Percentiles rank a stretch among this genome's conserved stretches.
Evolutionary conservation across 2,888 invertebrate genomes (phyloP).

Genomic region (Lapara coniferarum): DNA sequence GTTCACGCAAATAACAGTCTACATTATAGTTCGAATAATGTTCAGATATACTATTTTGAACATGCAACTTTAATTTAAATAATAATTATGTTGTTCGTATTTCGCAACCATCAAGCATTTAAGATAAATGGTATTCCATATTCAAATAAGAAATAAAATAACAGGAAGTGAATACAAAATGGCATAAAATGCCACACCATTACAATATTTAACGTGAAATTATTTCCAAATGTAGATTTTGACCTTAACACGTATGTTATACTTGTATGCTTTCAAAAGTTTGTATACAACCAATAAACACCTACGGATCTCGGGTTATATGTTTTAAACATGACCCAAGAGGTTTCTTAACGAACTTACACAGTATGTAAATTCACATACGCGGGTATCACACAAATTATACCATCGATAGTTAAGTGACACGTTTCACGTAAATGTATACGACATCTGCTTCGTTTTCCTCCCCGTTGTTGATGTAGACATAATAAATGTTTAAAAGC

Average conservation of each 20-base stretch:
- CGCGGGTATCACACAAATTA: slow-evolving; percentile 34
- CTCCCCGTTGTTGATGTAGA: neutral
- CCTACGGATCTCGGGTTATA: slow-evolving; percentile 29
- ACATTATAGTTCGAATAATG: no score
- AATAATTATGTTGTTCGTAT: neutral
- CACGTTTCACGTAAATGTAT: slow-evolving; percentile 37
- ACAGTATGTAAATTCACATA: slow-evolving; percentile 41
- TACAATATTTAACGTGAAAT: neutral
- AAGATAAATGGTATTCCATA: neutral
- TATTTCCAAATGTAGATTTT: neutral
- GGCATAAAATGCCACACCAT: neutral
- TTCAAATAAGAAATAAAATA: neutral
- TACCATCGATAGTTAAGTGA: slow-evolving; percentile 45
- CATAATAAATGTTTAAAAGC: neutral
- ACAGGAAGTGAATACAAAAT: slow-evolving; percentile 1
- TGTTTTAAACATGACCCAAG: slow-evolving; percentile 34
- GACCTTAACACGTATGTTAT: neutral
- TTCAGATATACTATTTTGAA: neutral
- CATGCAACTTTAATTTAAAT: neutral
- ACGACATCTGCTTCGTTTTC: slow-evolving; percentile 2
- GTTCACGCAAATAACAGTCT: no score
- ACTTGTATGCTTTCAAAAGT: neutral
- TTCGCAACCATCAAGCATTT: neutral
- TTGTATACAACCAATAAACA: slow-evolving; percentile 20
- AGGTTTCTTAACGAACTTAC: slow-evolving; percentile 47